These are phyloP conservation scores for Idaea biselata DNA, from an alignment of 2,888 invertebrate genomes.

Conservation along the genomic window DNA sequence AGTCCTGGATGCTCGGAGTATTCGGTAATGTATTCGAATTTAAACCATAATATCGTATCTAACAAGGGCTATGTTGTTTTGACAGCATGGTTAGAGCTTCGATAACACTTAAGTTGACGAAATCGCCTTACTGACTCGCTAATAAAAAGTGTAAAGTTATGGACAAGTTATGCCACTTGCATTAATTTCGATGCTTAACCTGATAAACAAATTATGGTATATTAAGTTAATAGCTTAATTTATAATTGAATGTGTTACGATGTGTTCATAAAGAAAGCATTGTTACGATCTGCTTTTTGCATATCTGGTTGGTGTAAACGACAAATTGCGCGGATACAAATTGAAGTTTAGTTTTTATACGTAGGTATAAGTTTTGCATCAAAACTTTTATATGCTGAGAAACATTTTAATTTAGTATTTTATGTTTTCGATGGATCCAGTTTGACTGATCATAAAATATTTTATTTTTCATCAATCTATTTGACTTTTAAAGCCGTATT, in stretches of 20 bases:
- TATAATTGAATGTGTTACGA: conserved; percentile 77
- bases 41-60: conserved; percentile 33
- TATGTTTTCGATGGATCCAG: conserved; percentile 43
- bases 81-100: conserved; percentile 31
- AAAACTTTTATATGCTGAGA: conserved; percentile 42
- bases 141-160: conserved; percentile 80
- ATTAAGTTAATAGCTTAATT: conserved; percentile 81
- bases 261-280: conserved; percentile 68
- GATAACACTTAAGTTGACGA: conserved; percentile 71
- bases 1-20: conserved; percentile 59
- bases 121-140: conserved; percentile 75
- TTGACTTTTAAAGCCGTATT: conserved; percentile 37
- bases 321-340: conserved; percentile 61
- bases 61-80: conserved; percentile 42
- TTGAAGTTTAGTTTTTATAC: conserved; percentile 30
- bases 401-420: conserved; percentile 53
- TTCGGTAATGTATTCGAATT: conserved; percentile 27
- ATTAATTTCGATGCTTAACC: conserved; percentile 80
- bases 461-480: conserved; percentile 47
- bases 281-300: conserved; percentile 65
- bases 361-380: conserved; percentile 30
- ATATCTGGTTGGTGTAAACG: conserved; percentile 56
- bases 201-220: conserved; percentile 80
- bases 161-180: conserved; percentile 78
- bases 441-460: conserved; percentile 45